Percentiles rank a stretch among this genome's conserved stretches.
These are phyloP conservation scores for Cyclina sinensis DNA, from an alignment of 1,140 invertebrate genomes.

Conservation along the genomic window DNA sequence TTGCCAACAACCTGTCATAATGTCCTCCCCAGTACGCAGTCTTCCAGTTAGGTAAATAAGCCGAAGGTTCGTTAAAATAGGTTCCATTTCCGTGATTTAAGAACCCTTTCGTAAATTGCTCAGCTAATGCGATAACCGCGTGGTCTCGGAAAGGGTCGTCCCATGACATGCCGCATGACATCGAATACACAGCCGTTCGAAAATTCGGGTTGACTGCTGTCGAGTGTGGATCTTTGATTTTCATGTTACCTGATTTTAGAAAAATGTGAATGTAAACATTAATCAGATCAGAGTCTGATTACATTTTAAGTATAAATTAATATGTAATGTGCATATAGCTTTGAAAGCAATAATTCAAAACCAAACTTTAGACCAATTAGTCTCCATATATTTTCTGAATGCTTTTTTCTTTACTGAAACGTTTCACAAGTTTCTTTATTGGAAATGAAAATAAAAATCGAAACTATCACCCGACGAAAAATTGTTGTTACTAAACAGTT, in stretches of 20 bases:
- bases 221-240: background rate
- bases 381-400: background rate
- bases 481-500: no score
- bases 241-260: background rate
- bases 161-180: conserved; percentile 48
- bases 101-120: background rate
- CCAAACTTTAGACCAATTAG: background rate
- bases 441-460: no score
- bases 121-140: background rate
- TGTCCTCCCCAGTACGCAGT: conserved; percentile 67
- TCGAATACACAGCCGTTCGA: conserved; percentile 2
- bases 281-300: background rate
- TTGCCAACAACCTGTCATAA: conserved; percentile 59
- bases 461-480: no score
- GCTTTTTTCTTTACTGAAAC: no score
- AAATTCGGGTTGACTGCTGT: conserved; percentile 22
- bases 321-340: background rate
- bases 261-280: background rate
- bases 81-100: conserved; percentile 51
- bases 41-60: conserved; percentile 68
- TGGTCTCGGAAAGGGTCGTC: background rate
- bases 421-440: no score
- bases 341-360: background rate
- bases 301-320: background rate
- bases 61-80: conserved; percentile 63